phyloP scores from a whole-genome alignment of 1,140 invertebrate genomes.

The Linepithema humile region DNA sequence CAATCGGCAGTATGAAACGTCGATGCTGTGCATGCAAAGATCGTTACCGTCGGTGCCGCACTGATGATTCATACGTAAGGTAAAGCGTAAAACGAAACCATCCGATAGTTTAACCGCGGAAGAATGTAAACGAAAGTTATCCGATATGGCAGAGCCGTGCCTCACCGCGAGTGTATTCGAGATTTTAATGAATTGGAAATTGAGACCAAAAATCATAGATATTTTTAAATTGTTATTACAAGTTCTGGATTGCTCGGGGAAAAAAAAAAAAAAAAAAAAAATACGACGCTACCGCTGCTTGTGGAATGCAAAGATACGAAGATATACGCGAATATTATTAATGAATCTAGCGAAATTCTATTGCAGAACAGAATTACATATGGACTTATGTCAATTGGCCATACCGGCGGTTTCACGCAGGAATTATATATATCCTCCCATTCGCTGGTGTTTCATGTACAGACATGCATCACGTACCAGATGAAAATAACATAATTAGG shows the following conservation, averaged over 20 bases:
- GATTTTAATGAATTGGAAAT: background rate
- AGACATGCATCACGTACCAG: conserved; percentile 44
- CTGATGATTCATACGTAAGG: conserved; percentile 46
- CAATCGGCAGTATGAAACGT: background rate
- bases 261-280: no score
- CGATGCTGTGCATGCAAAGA: conserved; percentile 48
- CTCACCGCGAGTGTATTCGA: background rate
- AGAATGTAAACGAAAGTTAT: background rate
- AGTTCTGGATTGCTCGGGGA: no score
- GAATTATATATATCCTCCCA: conserved; percentile 17
- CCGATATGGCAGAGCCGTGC: background rate
- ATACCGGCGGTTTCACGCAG: conserved; percentile 22
- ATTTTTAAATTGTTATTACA: background rate
- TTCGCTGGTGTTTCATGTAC: conserved; percentile 24
- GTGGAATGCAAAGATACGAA: background rate
- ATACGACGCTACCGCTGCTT: no score
- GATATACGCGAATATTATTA: conserved; percentile 8
- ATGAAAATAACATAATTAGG: conserved; percentile 59
- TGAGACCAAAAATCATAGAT: background rate
- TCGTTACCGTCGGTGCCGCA: conserved; percentile 34
- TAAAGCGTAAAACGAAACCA: conserved; percentile 47
- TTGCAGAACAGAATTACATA: conserved; percentile 16
- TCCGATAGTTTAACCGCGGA: conserved; percentile 16
- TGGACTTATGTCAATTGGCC: conserved; percentile 31
- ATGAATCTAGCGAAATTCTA: conserved; percentile 16